Evolutionary conservation across 2,113 vertebrate species (phyloP), one percentile per base, ranked within the genome.

Genomic region (Grammomys surdaster): DNA sequence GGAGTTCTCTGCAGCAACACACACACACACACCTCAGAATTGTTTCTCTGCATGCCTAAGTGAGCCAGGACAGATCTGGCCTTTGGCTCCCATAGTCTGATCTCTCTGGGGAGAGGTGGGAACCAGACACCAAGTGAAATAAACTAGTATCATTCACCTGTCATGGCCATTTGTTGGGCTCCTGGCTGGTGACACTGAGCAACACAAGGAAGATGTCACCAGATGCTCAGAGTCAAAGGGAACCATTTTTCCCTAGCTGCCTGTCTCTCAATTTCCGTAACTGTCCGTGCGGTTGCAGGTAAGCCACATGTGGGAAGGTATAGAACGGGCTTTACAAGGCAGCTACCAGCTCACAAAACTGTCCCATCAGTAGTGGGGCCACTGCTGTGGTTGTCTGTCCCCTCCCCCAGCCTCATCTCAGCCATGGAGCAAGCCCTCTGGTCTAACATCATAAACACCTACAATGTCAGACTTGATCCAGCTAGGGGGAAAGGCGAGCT

Each of bases 241-340:
- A 33, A 36, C 7, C 5, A 8, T 14, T 1, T 19, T 19, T 22
- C 19, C 7, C 48, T n/a, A 0, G 60, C 19, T 63, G 54, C 51
- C 67, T 75, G 60, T 20, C n/a, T 56, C 78, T 85, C 24, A 0
- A 19, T 54, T 80, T 84, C 70, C 84, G 43, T 5, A 22, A 48
- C 73, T 70, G 82, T 31, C 72, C 11, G 28, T 56, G 16, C 7
- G 51, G 40, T 0, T 40, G 6, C 28, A 46, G 20, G 46, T 4
- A 43, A 48, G 72, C 14, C 82, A 43, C 19, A 1, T 0, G 36
- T 88, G 69, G 69, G 22, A 40, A 12, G 33, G 12, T 0, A 3
- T 0, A 0, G 0, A 2, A 63, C 0, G 1, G 1, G 28, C 14
- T 36, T 65, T 69, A 4, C 89, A 2, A 11, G 17, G 72, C 60